phyloP scores from a whole-genome alignment of 2,113 vertebrate species.

The Otis tarda region DNA sequence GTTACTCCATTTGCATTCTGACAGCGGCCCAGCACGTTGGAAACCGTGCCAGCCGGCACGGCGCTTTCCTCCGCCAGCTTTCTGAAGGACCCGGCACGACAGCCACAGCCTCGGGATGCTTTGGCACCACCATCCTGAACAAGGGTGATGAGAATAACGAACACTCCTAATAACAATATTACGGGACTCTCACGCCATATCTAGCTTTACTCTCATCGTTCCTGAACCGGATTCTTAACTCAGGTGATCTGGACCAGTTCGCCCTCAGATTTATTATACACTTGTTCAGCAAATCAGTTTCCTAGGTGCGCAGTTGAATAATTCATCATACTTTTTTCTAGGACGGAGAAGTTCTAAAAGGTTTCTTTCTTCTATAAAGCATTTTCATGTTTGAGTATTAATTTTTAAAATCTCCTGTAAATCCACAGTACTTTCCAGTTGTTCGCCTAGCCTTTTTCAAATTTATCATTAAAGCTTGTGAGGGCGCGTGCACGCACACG shows the following conservation, averaged over 20 bases:
- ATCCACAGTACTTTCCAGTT: neutral
- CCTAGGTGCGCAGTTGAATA: constrained; percentile 6
- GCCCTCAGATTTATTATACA: constrained; percentile 17
- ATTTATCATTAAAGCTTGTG: neutral
- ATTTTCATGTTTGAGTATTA: constrained; percentile 62
- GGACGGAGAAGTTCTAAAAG: constrained; percentile 54
- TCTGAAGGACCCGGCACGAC: neutral
- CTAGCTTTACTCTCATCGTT: neutral
- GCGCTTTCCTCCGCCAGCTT: neutral
- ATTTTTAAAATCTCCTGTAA: constrained; percentile 61
- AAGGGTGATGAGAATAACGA: neutral
- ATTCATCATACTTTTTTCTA: constrained; percentile 28
- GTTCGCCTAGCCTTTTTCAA: neutral
- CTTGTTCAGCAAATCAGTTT: constrained; percentile 41
- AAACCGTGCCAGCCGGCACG: neutral
- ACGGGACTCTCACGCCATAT: neutral
- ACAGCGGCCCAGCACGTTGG: neutral
- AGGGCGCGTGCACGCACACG: neutral
- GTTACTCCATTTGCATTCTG: rapidly evolving
- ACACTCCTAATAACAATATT: neutral
- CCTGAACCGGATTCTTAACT: neutral
- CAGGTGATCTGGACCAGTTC: neutral
- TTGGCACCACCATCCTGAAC: neutral
- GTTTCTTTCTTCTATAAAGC: constrained; percentile 62
- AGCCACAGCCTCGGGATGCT: neutral